Conservation (phyloP, 2,113 vertebrate genomes). For the Gallinago undulata region DNA sequence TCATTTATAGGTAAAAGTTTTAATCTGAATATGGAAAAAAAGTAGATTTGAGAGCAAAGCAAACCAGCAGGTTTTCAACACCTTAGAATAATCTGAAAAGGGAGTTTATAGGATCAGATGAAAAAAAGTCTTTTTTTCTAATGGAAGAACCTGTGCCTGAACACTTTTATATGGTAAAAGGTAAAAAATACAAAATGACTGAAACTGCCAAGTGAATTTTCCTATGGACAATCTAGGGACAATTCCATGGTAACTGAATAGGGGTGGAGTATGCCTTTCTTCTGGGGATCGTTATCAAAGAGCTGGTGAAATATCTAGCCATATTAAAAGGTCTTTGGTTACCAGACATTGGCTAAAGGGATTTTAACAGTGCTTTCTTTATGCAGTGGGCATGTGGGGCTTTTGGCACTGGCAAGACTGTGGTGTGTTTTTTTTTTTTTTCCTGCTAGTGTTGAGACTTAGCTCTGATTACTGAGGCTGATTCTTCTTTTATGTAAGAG, state of each 20-base stretch:
- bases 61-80: not conserved
- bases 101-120: not conserved
- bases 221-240: not conserved
- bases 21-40: not conserved
- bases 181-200: not conserved
- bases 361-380: slow-evolving; percentile 11
- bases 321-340: not conserved
- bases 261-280: not conserved
- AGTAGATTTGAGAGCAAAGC: not conserved
- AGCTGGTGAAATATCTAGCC: not conserved
- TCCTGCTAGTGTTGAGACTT: not conserved
- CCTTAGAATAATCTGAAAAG: not conserved
- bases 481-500: slow-evolving; percentile 55
- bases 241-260: not conserved
- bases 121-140: not conserved
- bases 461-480: slow-evolving; percentile 36
- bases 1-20: not conserved
- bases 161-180: not conserved
- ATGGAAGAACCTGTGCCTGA: not conserved
- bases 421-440: not conserved
- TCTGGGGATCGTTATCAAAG: not conserved
- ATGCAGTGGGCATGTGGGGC: not conserved
- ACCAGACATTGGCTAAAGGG: not conserved
- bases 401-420: not conserved
- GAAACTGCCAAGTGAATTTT: not conserved